Evolutionary conservation across 2,888 invertebrate species (phyloP), one percentile per base, ranked within the genome.

Genomic region (Adelphocoris suturalis): DNA sequence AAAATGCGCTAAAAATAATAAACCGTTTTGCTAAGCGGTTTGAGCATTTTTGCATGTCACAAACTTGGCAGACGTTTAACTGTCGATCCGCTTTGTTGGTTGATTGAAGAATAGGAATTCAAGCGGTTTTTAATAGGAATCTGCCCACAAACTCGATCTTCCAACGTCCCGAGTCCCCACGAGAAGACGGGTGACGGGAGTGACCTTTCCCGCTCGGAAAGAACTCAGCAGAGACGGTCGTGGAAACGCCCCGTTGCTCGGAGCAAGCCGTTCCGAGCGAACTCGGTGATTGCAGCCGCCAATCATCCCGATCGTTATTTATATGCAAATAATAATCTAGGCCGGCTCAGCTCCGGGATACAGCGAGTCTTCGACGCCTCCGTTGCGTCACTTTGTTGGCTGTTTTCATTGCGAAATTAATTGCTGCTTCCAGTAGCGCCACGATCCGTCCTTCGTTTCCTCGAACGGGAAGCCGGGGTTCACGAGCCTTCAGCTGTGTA

Each of bases 301-400:
- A 85, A 85, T 85, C 85, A 85, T 57, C 85, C 37, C 57, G 85
- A 85, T 85, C 85, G 85, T 85, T 85, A 85, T 85, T 85, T 85
- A 85, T 85, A 85, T 85, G 85, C 85, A 85, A 85, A 85, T 85
- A 85, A 85, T 85, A 57, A 85, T 61, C 85, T 85, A 57, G 57
- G 85, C 85, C 37, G 57, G 55, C 19, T 14, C 78, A 5, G 19
- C 68, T 11, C n/a, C 68, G 12, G 19, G 12, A 46, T 19, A 2
- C 14, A 0, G 16, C 28, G 27, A 16, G 75, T 28, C 78, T 47
- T 78, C 78, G 78, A 37, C 37, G 46, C 46, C 47, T 47, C 78
- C 46, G 47, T 78, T 76, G 12, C 28, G 16, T 14, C 28, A 27
- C 28, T 19, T 27, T 3, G 37, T 47, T 46, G 16, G n/a, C n/a